A percentile compares a stretch with the other conserved stretches of the same genome.
Evolutionary conservation across 1,140 invertebrate genomes (phyloP).

Genomic region (Cyclargus thomasi): DNA sequence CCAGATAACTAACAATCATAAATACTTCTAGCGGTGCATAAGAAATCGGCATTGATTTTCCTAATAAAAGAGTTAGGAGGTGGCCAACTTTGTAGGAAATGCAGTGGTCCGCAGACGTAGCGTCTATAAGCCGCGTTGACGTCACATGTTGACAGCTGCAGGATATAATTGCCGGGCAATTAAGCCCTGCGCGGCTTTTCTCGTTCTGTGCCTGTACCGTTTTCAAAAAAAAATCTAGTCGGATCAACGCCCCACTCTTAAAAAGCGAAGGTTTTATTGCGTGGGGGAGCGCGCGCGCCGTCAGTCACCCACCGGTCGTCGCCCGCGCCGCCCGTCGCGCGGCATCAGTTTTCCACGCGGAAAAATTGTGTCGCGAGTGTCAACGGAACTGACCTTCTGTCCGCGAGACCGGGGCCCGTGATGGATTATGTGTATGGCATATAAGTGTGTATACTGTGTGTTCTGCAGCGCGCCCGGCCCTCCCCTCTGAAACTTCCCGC

Average conservation of each 20-base stretch:
- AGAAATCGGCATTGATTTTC: no score
- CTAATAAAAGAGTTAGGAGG: no score
- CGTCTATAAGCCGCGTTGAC: neutral
- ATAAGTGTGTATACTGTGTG: conserved; percentile 54
- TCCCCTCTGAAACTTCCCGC: conserved; percentile 43
- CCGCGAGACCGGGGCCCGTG: conserved; percentile 32
- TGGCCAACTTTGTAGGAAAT: no score
- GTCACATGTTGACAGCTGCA: neutral
- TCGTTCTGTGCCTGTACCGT: conserved; percentile 26
- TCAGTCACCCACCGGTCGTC: conserved; percentile 53
- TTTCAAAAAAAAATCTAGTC: conserved; percentile 38
- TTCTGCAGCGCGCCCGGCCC: conserved; percentile 56
- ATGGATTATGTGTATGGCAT: conserved; percentile 68
- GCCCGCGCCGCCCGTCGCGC: conserved; percentile 52
- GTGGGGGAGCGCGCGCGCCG: conserved; percentile 42
- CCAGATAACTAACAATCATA: no score
- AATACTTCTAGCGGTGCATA: no score
- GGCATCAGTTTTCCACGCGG: conserved; percentile 62
- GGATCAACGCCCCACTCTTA: conserved; percentile 47
- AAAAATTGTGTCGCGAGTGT: conserved; percentile 68
- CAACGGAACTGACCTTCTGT: conserved; percentile 27
- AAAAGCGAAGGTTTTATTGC: conserved; percentile 60
- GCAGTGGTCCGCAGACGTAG: no score
- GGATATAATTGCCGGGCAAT: neutral
- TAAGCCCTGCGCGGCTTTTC: neutral